Conservation (phyloP, 1,140 invertebrate species). For the Orchesella cincta region DNA sequence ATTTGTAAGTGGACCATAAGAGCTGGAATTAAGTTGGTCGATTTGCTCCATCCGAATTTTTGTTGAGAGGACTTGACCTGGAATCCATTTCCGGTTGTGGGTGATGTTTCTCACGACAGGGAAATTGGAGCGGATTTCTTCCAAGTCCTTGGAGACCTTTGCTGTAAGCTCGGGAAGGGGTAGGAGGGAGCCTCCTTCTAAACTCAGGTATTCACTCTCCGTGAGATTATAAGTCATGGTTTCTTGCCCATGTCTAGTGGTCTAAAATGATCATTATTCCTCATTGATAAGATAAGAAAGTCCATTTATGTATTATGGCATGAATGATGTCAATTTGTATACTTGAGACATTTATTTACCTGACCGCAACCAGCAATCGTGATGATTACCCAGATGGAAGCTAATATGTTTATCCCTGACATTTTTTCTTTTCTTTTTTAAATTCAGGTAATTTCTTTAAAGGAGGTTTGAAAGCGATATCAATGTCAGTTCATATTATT, state of each 20-base stretch:
- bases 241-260: too few relatives aligned
- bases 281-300: too few relatives aligned
- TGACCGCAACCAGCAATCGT: not conserved
- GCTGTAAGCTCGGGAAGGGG: slow-evolving; percentile 1
- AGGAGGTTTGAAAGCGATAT: too few relatives aligned
- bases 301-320: not conserved
- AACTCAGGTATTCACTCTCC: slow-evolving; percentile 30
- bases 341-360: too few relatives aligned
- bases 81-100: slow-evolving; percentile 32
- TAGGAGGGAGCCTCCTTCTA: slow-evolving; percentile 32
- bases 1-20: slow-evolving; percentile 31
- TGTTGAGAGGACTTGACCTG: slow-evolving; percentile 36
- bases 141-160: slow-evolving; percentile 14
- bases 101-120: not conserved
- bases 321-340: not conserved
- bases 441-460: too few relatives aligned
- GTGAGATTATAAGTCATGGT: not conserved
- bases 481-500: too few relatives aligned
- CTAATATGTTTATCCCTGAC: not conserved
- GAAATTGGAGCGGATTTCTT: slow-evolving; percentile 27
- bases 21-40: slow-evolving; percentile 10
- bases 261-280: too few relatives aligned
- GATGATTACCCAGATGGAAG: not conserved
- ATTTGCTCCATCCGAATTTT: slow-evolving; percentile 31
- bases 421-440: not conserved